phyloP scores from a whole-genome alignment of 2,797 vertebrate genomes.

The Acanthiza pusilla region DNA sequence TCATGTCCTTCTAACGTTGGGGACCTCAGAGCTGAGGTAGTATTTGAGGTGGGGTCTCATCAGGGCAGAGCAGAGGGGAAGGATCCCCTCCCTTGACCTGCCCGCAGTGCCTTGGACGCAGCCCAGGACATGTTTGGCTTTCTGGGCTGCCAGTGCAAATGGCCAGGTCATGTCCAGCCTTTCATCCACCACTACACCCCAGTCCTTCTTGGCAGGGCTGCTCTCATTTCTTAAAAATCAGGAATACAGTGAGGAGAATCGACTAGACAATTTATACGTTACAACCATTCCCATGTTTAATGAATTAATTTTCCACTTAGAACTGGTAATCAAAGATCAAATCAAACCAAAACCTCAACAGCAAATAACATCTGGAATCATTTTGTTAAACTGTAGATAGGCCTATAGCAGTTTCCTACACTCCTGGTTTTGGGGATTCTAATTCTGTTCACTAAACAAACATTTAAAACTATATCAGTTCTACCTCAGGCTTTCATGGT shows the following conservation, averaged over 20 bases:
- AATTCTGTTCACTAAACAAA: not conserved
- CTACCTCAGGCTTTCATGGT: not conserved
- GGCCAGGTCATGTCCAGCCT: no score
- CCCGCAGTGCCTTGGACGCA: not conserved
- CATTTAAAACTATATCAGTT: not conserved
- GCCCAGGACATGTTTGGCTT: not conserved
- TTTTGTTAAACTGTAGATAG: not conserved
- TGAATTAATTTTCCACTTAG: conserved; percentile 2
- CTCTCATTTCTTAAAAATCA: not conserved
- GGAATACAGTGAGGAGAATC: not conserved
- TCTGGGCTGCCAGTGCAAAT: not conserved
- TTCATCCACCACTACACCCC: no score
- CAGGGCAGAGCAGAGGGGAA: not conserved
- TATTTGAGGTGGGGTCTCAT: not conserved
- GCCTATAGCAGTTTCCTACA: not conserved
- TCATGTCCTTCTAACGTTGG: not conserved
- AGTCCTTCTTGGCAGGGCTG: not conserved
- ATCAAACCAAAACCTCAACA: not conserved
- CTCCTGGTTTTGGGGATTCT: not conserved
- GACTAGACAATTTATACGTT: not conserved
- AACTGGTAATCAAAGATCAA: not conserved
- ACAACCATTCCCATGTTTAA: not conserved
- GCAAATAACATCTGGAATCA: conserved; percentile 4
- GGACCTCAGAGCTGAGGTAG: not conserved
- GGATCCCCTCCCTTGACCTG: not conserved